Evolutionary conservation across 2,797 vertebrate genomes (phyloP).

Genomic region (Peromyscus aztecus): DNA sequence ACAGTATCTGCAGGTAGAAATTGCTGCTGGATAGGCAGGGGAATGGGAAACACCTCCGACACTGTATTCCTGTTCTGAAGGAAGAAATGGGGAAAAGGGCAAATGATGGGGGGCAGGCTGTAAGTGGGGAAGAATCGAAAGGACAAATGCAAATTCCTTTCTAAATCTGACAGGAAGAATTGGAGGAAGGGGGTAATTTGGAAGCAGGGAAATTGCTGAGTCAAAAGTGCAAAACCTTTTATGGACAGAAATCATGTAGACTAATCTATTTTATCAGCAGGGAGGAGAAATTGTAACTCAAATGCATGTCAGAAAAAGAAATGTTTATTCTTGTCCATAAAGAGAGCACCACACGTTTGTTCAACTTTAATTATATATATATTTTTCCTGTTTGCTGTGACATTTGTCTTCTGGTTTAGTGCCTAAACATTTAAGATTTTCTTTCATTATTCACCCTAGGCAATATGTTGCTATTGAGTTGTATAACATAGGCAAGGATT

Average conservation of each 20-base stretch:
- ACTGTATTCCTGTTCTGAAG: background rate
- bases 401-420: slow-evolving; percentile 47
- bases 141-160: slow-evolving; percentile 82
- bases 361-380: slow-evolving; percentile 34
- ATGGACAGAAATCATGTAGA: slow-evolving; percentile 83
- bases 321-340: slow-evolving; percentile 79
- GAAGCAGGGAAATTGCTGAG: slow-evolving; percentile 77
- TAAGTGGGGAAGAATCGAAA: slow-evolving; percentile 52
- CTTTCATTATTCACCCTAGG: slow-evolving; percentile 66
- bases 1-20: slow-evolving; percentile 51
- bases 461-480: slow-evolving; percentile 70
- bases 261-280: slow-evolving; percentile 83
- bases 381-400: slow-evolving; percentile 38
- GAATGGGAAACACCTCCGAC: background rate
- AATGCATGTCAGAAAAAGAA: slow-evolving; percentile 57
- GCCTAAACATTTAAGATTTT: slow-evolving; percentile 58
- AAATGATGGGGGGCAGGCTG: background rate
- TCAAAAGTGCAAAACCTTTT: slow-evolving; percentile 84
- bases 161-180: slow-evolving; percentile 74
- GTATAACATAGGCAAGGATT: slow-evolving; percentile 74
- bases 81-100: slow-evolving; percentile 37
- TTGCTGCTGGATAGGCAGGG: background rate
- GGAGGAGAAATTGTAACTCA: slow-evolving; percentile 77
- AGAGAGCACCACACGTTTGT: slow-evolving; percentile 73
- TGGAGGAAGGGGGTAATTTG: slow-evolving; percentile 75